These are phyloP conservation scores for Phoeniculus purpureus DNA, from an alignment of 2,797 vertebrate genomes.

Conservation along the genomic window DNA sequence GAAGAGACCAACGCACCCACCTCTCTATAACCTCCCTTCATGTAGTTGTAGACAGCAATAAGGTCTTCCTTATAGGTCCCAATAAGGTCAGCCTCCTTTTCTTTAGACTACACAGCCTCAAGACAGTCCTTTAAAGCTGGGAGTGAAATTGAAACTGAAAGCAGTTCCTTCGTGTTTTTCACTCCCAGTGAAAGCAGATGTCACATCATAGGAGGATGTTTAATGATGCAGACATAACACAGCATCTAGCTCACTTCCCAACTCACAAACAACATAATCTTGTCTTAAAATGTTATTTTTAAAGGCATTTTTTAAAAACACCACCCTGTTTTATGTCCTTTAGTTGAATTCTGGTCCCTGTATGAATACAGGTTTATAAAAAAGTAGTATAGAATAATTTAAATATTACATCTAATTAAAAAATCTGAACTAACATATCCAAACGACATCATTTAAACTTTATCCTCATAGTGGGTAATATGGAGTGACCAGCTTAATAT, in stretches of 20 bases:
- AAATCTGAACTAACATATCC: not conserved
- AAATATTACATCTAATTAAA: not conserved
- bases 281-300: not conserved
- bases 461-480: not conserved
- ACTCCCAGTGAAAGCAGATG: not conserved
- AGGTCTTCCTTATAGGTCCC: too few species aligned
- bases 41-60: too few species aligned
- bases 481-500: not conserved
- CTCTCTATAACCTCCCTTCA: too few species aligned
- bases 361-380: not conserved
- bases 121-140: not conserved
- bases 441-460: not conserved
- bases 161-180: not conserved
- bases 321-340: not conserved
- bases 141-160: not conserved
- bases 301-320: not conserved
- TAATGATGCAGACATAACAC: not conserved
- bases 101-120: too few species aligned
- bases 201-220: rapidly evolving
- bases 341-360: not conserved
- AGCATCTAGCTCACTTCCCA: not conserved
- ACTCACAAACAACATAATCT: not conserved
- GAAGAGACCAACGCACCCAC: too few species aligned
- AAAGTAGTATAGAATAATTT: not conserved
- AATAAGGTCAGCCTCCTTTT: too few species aligned